Conservation (phyloP, 2,888 invertebrate species). For the Tetanocera ferruginea region DNA sequence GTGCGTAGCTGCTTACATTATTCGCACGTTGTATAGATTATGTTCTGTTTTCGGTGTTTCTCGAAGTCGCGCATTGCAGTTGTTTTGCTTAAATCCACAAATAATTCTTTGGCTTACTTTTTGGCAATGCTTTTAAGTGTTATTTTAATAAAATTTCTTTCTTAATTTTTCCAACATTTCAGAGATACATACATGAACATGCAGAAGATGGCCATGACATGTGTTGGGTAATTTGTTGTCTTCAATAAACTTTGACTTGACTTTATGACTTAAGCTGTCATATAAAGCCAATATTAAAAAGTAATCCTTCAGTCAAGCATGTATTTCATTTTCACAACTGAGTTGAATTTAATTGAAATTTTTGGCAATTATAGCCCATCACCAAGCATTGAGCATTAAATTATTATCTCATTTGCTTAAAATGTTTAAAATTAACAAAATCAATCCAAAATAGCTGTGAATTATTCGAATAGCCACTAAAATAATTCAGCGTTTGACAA, state of each 20-base stretch:
- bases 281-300: neutral
- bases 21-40: neutral
- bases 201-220: neutral
- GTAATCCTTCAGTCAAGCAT: neutral
- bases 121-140: neutral
- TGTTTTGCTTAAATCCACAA: neutral
- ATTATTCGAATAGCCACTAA: neutral
- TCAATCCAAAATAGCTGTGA: neutral
- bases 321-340: neutral
- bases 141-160: no score
- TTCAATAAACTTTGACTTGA: no score
- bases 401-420: neutral
- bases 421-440: slow-evolving; percentile 1
- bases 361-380: no score
- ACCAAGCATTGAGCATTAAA: no score
- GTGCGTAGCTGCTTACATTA: slow-evolving; percentile 19
- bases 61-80: neutral
- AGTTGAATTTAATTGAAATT: neutral
- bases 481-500: slow-evolving; percentile 29
- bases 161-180: no score
- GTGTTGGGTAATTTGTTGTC: no score
- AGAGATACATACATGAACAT: neutral
- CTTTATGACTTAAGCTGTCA: no score
- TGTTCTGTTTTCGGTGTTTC: neutral
- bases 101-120: slow-evolving; percentile 16